Conservation (phyloP, 2,797 vertebrate species). For the Hyperoplus immaculatus region DNA sequence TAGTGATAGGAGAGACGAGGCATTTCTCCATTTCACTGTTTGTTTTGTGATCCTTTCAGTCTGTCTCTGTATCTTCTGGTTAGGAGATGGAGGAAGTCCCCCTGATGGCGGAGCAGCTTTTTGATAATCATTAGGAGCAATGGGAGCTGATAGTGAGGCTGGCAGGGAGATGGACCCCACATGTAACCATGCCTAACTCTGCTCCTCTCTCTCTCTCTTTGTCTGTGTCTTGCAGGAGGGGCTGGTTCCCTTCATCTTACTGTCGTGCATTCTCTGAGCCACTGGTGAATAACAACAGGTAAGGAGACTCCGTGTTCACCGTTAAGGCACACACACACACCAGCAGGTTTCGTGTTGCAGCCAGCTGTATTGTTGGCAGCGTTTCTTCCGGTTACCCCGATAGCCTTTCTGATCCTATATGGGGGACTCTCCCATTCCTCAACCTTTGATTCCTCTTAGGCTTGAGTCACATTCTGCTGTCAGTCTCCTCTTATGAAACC, state of each 20-base stretch:
- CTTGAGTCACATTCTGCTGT: constrained; percentile 25
- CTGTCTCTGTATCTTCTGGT: not conserved
- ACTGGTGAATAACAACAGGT: constrained; percentile 90
- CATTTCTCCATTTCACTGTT: not conserved
- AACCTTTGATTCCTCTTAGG: constrained; percentile 67
- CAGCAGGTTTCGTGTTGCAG: constrained; percentile 70
- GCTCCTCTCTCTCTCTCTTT: constrained; percentile 38
- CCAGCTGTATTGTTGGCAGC: constrained; percentile 70
- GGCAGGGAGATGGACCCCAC: not conserved
- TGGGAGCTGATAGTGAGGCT: constrained; percentile 8
- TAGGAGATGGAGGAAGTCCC: not conserved
- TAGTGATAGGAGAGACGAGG: not conserved
- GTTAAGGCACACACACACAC: constrained; percentile 43
- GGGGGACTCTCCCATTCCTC: constrained; percentile 52
- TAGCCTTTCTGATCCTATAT: constrained; percentile 62
- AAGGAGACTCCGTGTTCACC: constrained; percentile 75
- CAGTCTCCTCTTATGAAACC: not conserved
- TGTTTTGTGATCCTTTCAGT: not conserved
- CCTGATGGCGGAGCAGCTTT: not conserved
- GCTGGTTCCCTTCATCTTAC: constrained; percentile 98
- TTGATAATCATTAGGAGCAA: constrained; percentile 10
- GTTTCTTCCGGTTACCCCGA: constrained; percentile 75
- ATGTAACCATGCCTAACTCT: constrained; percentile 40
- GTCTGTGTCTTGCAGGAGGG: constrained; percentile 86
- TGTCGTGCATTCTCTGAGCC: constrained; percentile 86